Evolutionary conservation across 2,888 invertebrate genomes (phyloP).

Genomic region (Quadriops clusia): DNA sequence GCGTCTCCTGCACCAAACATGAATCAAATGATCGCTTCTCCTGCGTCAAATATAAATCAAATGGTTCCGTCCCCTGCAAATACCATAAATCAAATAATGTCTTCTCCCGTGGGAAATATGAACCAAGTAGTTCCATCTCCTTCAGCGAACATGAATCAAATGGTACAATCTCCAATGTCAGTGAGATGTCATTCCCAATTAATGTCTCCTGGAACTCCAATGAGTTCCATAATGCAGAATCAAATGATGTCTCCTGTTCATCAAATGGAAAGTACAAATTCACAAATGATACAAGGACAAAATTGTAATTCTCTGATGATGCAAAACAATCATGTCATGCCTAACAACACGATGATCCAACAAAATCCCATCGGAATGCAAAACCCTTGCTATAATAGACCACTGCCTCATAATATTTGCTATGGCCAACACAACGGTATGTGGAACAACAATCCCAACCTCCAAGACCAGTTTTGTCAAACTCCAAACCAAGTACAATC

Average conservation of each 20-base stretch:
- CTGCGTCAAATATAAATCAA: slow-evolving; percentile 19
- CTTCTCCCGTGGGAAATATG: slow-evolving; percentile 17
- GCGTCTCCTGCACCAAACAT: slow-evolving; percentile 18
- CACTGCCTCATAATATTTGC: slow-evolving; percentile 22
- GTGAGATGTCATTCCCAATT: slow-evolving; percentile 26
- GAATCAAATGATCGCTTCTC: slow-evolving; percentile 25
- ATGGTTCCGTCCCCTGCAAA: slow-evolving; percentile 23
- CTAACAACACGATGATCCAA: slow-evolving; percentile 17
- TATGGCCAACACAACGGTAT: slow-evolving; percentile 24
- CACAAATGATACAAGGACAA: slow-evolving; percentile 21
- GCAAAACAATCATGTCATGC: slow-evolving; percentile 9
- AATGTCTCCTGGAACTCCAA: slow-evolving; percentile 20
- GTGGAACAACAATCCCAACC: slow-evolving; percentile 20
- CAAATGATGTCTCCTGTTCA: slow-evolving; percentile 12
- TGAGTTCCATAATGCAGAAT: slow-evolving; percentile 8
- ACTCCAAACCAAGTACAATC: slow-evolving; percentile 16
- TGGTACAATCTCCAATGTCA: slow-evolving; percentile 21
- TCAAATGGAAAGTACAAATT: slow-evolving; percentile 15
- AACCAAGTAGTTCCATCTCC: slow-evolving; percentile 24
- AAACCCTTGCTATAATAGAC: slow-evolving; percentile 23
- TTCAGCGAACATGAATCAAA: slow-evolving; percentile 22
- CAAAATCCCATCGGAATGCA: slow-evolving; percentile 12
- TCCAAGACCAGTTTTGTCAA: slow-evolving; percentile 20
- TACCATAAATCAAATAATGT: slow-evolving; percentile 25
- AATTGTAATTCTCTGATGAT: slow-evolving; percentile 17